Percentiles rank a stretch among this genome's conserved stretches.
These are phyloP conservation scores for Parotia lawesii DNA, from an alignment of 2,113 vertebrate genomes.

Conservation along the genomic window DNA sequence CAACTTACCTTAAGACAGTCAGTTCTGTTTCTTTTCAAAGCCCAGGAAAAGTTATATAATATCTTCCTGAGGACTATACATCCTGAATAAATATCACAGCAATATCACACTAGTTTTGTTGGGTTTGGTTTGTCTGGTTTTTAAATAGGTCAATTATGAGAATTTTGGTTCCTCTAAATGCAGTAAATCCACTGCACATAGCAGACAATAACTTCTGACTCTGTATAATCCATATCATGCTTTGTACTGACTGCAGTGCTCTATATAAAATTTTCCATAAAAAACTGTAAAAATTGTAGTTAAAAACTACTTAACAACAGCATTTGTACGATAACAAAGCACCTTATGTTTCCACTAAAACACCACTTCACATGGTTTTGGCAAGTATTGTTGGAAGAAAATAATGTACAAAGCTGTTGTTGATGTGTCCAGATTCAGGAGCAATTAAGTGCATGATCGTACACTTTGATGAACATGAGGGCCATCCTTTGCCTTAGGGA, in stretches of 20 bases:
- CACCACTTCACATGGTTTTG: neutral
- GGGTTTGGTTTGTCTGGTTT: neutral
- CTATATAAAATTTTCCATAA: neutral
- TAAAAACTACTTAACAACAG: neutral
- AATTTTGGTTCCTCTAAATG: neutral
- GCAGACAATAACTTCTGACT: neutral
- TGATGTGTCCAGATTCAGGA: neutral
- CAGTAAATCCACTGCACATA: neutral
- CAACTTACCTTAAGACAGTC: neutral
- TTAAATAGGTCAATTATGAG: neutral
- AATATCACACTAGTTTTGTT: neutral
- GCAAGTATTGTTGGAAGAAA: neutral
- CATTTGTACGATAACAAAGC: neutral
- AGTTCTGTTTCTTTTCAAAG: neutral
- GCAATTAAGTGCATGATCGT: neutral
- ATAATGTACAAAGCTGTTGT: neutral
- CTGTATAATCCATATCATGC: too few relatives aligned
- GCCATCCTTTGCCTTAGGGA: neutral
- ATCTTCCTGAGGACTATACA: neutral
- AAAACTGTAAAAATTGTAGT: neutral
- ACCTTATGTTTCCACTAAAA: neutral
- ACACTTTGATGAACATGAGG: neutral
- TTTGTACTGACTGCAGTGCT: neutral
- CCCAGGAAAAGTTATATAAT: neutral
- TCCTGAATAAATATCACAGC: neutral